phyloP scores from a whole-genome alignment of 2,888 invertebrate species.

The Tinea trinotella region DNA sequence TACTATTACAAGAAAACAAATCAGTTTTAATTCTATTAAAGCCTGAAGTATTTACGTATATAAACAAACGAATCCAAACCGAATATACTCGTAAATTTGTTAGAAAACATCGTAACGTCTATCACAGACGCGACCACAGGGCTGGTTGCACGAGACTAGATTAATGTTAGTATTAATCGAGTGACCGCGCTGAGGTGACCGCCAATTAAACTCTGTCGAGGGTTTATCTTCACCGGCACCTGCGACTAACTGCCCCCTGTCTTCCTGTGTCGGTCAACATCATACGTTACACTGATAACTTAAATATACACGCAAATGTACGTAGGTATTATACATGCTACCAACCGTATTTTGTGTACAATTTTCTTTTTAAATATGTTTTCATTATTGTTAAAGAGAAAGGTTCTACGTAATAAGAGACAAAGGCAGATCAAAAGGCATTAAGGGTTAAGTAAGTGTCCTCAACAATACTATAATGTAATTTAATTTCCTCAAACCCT shows the following conservation, averaged over 20 bases:
- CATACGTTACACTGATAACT: slow-evolving; percentile 16
- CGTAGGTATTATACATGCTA: no score
- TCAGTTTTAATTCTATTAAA: no score
- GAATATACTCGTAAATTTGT: slow-evolving; percentile 8
- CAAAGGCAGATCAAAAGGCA: not conserved
- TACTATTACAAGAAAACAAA: no score
- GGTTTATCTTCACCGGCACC: slow-evolving; percentile 40
- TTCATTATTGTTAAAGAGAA: no score
- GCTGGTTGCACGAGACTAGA: slow-evolving; percentile 28
- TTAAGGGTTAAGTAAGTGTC: slow-evolving; percentile 27
- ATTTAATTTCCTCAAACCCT: slow-evolving; percentile 67
- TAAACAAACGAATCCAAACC: not conserved
- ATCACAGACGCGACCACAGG: slow-evolving; percentile 15
- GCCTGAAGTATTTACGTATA: no score
- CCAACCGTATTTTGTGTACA: no score
- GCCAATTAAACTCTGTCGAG: slow-evolving; percentile 42
- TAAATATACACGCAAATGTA: not conserved
- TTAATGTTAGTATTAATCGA: slow-evolving; percentile 67
- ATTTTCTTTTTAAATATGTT: no score
- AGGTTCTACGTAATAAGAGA: not conserved
- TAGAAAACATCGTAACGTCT: slow-evolving; percentile 14
- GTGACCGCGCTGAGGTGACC: slow-evolving; percentile 33
- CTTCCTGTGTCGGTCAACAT: slow-evolving; percentile 21
- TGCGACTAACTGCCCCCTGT: slow-evolving; percentile 28
- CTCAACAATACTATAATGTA: slow-evolving; percentile 59